A percentile compares a stretch with the other conserved stretches of the same genome.
Conservation (phyloP, 2,113 vertebrate genomes). For the Meriones unguiculatus region DNA sequence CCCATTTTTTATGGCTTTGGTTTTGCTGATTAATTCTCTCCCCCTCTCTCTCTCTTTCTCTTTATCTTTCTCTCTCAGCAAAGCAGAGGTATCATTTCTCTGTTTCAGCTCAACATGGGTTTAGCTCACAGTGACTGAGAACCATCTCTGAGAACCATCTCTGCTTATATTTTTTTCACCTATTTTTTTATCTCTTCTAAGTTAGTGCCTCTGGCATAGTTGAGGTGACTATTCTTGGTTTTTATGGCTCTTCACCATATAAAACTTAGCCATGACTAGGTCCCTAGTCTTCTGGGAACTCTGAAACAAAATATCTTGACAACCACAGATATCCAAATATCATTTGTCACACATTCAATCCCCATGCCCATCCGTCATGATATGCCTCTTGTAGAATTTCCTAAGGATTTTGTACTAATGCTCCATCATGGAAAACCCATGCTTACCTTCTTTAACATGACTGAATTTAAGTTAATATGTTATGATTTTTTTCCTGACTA, state of each 20-base stretch:
- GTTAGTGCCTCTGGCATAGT: not conserved
- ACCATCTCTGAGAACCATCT: not conserved
- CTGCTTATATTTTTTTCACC: not conserved
- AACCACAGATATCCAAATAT: not conserved
- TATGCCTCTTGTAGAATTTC: not conserved
- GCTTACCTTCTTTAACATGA: not conserved
- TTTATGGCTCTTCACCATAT: not conserved
- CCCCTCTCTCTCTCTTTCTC: not conserved
- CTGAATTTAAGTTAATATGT: conserved; percentile 31
- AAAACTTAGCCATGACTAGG: not conserved
- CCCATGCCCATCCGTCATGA: not conserved
- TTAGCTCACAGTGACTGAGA: not conserved
- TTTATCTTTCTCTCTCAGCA: not conserved
- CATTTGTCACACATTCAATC: not conserved
- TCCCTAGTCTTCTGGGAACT: not conserved
- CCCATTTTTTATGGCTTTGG: conserved; percentile 22
- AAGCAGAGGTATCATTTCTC: not conserved
- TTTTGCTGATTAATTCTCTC: conserved; percentile 15
- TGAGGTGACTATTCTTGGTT: not conserved
- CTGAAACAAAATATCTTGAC: not conserved
- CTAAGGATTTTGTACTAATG: not conserved
- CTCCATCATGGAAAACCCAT: not conserved
- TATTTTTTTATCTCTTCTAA: not conserved
- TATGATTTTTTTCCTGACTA: not conserved
- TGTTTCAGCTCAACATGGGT: not conserved